Evolutionary conservation across 2,797 vertebrate species (phyloP).

Genomic region (Eospalax fontanierii): DNA sequence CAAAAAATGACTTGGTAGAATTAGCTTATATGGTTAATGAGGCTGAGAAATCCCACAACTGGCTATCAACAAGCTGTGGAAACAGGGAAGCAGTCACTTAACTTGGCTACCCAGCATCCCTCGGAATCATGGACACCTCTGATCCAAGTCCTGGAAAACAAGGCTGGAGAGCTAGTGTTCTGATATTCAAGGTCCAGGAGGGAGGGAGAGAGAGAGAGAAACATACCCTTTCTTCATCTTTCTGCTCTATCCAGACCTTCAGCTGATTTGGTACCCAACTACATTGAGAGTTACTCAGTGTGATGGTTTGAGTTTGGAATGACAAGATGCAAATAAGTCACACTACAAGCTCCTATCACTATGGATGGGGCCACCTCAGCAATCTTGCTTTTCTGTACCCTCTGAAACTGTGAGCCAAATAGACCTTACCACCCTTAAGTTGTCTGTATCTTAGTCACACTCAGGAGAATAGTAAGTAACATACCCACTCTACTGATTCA

Average conservation of each 20-base stretch:
- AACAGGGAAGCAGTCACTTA: background rate
- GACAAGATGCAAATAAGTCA: background rate
- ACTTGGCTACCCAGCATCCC: background rate
- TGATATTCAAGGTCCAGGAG: background rate
- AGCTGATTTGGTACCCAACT: background rate
- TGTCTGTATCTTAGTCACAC: background rate
- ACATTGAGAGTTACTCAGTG: background rate
- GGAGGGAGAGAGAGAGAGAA: background rate
- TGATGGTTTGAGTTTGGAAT: background rate
- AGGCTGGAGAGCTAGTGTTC: background rate
- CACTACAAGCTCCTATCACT: background rate
- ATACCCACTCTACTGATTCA: background rate
- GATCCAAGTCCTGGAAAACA: background rate
- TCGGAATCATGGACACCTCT: background rate
- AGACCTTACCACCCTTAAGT: background rate
- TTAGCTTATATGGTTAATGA: background rate
- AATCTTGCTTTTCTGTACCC: background rate
- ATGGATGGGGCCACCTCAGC: background rate
- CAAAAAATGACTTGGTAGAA: background rate
- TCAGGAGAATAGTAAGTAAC: background rate
- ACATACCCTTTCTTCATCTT: background rate
- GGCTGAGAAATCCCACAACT: background rate
- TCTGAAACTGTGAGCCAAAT: background rate
- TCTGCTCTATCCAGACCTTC: background rate
- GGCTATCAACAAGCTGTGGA: background rate